Percentiles rank a stretch among this genome's conserved stretches.
Conservation (phyloP, 1,140 invertebrate genomes). For the Hylaeus anthracinus region DNA sequence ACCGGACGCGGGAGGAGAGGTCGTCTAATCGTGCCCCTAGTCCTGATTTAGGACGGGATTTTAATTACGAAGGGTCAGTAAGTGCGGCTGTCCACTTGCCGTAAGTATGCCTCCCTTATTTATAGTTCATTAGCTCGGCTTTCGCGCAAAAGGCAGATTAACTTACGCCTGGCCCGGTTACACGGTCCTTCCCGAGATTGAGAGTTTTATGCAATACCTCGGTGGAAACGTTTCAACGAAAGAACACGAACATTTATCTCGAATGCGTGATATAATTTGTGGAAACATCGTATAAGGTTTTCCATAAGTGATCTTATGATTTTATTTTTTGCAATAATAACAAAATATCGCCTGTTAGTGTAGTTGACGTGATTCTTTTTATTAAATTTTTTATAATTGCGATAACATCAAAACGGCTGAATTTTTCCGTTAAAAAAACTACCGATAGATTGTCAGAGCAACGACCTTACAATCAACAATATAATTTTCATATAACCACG, state of each 20-base stretch:
- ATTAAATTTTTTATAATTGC: no score
- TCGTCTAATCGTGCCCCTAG: conserved; percentile 70
- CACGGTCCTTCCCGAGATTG: conserved; percentile 12
- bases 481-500: no score
- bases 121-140: conserved; percentile 68
- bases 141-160: conserved; percentile 63
- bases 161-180: conserved; percentile 46
- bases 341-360: no score
- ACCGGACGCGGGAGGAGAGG: conserved; percentile 52
- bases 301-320: no score
- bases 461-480: no score
- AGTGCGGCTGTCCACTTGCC: conserved; percentile 60
- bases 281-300: no score
- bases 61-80: conserved; percentile 75
- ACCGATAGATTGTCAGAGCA: no score
- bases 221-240: background rate
- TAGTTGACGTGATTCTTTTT: no score
- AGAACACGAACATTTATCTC: background rate
- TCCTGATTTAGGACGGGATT: conserved; percentile 75
- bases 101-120: conserved; percentile 66
- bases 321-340: no score
- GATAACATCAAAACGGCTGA: no score
- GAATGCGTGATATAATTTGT: no score
- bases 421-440: no score
- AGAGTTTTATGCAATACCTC: background rate